Evolutionary conservation across 2,113 vertebrate genomes (phyloP), one percentile per base, ranked within the genome.

Genomic region (Lonchura striata): DNA sequence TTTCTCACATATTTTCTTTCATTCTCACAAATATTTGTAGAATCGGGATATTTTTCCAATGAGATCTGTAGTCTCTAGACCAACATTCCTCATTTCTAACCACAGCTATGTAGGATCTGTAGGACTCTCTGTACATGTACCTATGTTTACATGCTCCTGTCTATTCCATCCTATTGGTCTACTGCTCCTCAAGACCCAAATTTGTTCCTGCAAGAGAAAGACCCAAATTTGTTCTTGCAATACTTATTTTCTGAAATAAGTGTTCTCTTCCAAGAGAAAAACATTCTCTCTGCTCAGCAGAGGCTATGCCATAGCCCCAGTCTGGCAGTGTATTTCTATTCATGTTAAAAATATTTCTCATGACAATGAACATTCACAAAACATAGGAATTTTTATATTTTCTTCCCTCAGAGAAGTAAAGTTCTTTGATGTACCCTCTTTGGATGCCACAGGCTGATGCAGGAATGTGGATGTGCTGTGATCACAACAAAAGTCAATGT

Each of bases 241-340:
- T n/a, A n/a, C n/a, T n/a, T n/a, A 61, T 82, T 74, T 85, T 59
- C 79, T 79, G 61, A 82, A 88, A 65, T 4, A 53, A 4, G 3
- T 54, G 13, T 20, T 47, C 71, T 5, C 59, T 57, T 53, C 28
- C n/a, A 57, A 63, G 20, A n/a, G 4, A 49, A 10, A 53, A 56
- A 10, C 1, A n/a, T 35, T 42, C 4, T 42, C 15, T 2, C 12
- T 83, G 57, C 11, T 72, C 33, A 54, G 23, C 22, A 68, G 44
- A 76, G 30, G 11, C 46, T 14, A 2, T 28, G 24, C 17, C 0
- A 0, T 2, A 85, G 25, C 11, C 9, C 22, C 15, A 77, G 15
- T 39, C 75, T 78, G 28, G 24, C 6, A 85, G 5, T 17, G 1
- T 18, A 46, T 53, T 82, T 66, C 27, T 52, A 6, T 28, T 61